These are phyloP conservation scores for Lasioglossum oenotherae DNA, from an alignment of 2,888 invertebrate species.

Conservation along the genomic window DNA sequence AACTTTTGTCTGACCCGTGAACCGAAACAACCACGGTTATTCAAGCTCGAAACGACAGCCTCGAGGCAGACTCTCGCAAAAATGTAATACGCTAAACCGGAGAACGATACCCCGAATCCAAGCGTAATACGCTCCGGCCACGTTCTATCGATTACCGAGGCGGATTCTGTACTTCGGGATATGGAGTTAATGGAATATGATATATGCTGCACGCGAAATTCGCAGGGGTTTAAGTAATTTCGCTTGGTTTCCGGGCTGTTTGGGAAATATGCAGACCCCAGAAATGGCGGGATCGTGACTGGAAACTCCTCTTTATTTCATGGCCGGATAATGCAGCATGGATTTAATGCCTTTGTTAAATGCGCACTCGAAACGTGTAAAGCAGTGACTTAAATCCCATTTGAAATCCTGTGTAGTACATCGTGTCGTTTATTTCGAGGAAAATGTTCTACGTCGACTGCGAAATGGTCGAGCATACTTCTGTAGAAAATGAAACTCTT, in stretches of 20 bases:
- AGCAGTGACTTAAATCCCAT: not conserved
- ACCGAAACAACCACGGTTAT: not conserved
- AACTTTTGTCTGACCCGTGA: not conserved
- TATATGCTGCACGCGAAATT: not conserved
- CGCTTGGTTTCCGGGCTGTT: not conserved
- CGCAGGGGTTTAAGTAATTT: not conserved
- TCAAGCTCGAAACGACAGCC: not conserved
- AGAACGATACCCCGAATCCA: not conserved
- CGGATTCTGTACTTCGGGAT: not conserved
- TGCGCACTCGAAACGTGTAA: not conserved
- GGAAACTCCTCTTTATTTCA: not conserved
- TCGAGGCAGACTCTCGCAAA: not conserved
- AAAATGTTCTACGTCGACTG: not conserved
- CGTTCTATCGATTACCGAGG: not conserved
- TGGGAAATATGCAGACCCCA: not conserved
- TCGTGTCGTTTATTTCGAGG: not conserved
- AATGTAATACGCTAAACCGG: not conserved
- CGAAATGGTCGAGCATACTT: not conserved
- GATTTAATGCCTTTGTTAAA: not conserved
- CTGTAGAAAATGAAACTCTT: not conserved
- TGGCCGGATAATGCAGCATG: not conserved
- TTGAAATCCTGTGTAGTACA: not conserved
- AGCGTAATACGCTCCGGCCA: not conserved
- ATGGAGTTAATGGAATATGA: slow-evolving; percentile 2
- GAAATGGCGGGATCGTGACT: not conserved